Evolutionary conservation across 2,888 invertebrate genomes (phyloP).

Genomic region (Oxycera nigricornis): DNA sequence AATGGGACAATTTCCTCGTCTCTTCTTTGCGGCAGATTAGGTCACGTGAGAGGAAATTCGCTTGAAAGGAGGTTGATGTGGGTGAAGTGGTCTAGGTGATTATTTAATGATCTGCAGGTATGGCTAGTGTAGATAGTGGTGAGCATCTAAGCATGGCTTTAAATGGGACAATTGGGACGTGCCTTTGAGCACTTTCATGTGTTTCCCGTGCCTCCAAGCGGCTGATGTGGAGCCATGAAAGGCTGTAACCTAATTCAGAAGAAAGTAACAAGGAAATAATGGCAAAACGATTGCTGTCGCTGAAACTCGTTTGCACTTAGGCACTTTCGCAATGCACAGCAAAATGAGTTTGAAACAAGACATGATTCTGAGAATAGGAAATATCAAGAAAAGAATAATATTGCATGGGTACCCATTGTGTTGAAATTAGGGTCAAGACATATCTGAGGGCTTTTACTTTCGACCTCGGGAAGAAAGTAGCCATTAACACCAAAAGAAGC

Average conservation of each 20-base stretch:
- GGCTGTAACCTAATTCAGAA: conserved; percentile 8
- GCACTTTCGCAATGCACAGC: background rate
- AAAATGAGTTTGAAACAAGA: background rate
- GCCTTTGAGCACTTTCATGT: background rate
- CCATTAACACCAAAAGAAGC: background rate
- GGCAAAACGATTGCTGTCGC: background rate
- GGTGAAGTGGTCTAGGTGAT: conserved; percentile 33
- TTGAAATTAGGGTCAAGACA: background rate
- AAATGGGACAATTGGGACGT: conserved; percentile 13
- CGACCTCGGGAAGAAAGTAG: background rate
- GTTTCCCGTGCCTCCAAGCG: conserved; percentile 4
- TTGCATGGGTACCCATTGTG: background rate
- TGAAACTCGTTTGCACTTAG: background rate
- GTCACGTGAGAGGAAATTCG: conserved; percentile 30
- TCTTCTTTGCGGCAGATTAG: conserved; percentile 20
- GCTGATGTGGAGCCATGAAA: background rate
- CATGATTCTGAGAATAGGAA: background rate
- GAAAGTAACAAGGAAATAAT: conserved; percentile 20
- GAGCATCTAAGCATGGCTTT: background rate
- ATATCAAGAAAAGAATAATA: background rate
- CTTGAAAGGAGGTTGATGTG: conserved; percentile 37
- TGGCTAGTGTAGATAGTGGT: background rate
- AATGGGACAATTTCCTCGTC: conserved; percentile 40
- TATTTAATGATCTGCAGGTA: conserved; percentile 22
- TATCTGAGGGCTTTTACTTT: background rate